phyloP scores from a whole-genome alignment of 1,140 invertebrate species.

The Sycophila sp. region DNA sequence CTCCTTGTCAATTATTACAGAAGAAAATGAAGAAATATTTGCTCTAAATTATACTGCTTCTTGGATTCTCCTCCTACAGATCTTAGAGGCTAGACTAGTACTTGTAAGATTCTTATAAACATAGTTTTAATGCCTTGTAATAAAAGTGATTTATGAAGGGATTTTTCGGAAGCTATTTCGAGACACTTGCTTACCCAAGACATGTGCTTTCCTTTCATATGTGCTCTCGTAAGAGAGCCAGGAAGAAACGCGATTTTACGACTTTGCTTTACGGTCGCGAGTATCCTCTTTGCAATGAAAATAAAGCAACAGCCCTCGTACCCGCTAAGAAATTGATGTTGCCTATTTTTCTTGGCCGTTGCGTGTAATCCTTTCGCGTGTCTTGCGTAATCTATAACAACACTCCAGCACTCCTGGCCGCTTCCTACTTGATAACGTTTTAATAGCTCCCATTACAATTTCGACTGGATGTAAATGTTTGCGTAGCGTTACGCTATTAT shows the following conservation, averaged over 20 bases:
- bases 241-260: conserved; percentile 26
- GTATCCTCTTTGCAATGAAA: conserved; percentile 21
- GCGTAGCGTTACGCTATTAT: too few species aligned
- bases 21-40: too few species aligned
- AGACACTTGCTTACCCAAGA: conserved; percentile 28
- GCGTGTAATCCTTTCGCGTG: not conserved
- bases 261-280: conserved; percentile 10
- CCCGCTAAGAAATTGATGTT: not conserved
- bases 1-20: too few species aligned
- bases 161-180: conserved; percentile 37
- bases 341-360: not conserved
- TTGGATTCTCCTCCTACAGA: too few species aligned
- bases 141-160: conserved; percentile 38
- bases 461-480: too few species aligned
- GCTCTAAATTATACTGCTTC: too few species aligned
- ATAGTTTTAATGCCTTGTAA: conserved; percentile 25
- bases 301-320: conserved; percentile 20
- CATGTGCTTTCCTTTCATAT: conserved; percentile 27
- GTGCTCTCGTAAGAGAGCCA: not conserved
- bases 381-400: not conserved
- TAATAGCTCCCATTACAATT: too few species aligned
- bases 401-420: too few species aligned
- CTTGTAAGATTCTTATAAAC: conserved; percentile 25
- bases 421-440: too few species aligned
- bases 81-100: not conserved